Percentiles rank a stretch among this genome's conserved stretches.
These are phyloP conservation scores for Drosophila prosaltans DNA, from an alignment of 1,140 invertebrate species.

Conservation along the genomic window DNA sequence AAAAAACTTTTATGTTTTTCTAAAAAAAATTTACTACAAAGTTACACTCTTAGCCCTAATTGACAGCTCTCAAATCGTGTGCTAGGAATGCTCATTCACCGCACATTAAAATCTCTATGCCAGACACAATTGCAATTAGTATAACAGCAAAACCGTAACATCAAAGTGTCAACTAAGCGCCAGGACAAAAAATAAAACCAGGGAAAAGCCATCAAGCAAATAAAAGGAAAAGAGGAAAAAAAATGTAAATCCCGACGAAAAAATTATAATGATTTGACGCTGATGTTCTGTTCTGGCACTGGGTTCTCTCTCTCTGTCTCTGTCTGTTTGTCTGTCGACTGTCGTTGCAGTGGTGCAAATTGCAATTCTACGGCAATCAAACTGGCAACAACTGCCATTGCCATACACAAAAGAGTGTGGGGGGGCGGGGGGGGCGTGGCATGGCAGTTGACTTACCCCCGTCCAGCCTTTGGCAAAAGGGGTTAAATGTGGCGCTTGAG, in stretches of 20 bases:
- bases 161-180: slow-evolving; percentile 42
- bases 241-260: slow-evolving; percentile 54
- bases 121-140: slow-evolving; percentile 51
- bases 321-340: neutral
- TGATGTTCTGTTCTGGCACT: slow-evolving; percentile 74
- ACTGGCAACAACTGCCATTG: slow-evolving; percentile 54
- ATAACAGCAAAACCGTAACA: slow-evolving; percentile 36
- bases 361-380: slow-evolving; percentile 80
- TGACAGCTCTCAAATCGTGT: neutral
- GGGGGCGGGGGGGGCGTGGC: slow-evolving; percentile 16
- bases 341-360: slow-evolving; percentile 50
- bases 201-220: slow-evolving; percentile 14
- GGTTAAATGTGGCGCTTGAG: slow-evolving; percentile 76
- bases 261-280: slow-evolving; percentile 81
- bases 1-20: too few species aligned
- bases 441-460: slow-evolving; percentile 1
- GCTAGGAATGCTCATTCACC: neutral
- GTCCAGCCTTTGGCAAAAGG: slow-evolving; percentile 38
- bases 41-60: neutral
- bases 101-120: slow-evolving; percentile 14
- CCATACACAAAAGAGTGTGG: slow-evolving; percentile 31
- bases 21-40: too few species aligned
- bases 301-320: too few species aligned
- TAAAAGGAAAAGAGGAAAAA: slow-evolving; percentile 14
- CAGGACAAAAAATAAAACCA: slow-evolving; percentile 15